Evolutionary conservation across 2,113 vertebrate genomes (phyloP).

Genomic region (Mus musculus): GRCm39 chr14:69612001-69612500

Average conservation of each 20-base stretch:
- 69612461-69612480: too few species aligned
- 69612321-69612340: too few species aligned
- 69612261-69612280: too few species aligned
- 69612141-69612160: not conserved
- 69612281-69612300: too few species aligned
- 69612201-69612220: not conserved
- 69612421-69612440: not conserved
- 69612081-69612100: not conserved
- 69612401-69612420: not conserved
- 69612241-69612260: too few species aligned
- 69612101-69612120: too few species aligned
- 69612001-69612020: not conserved
- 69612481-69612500: not conserved
- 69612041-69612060: not conserved
- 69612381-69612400: not conserved
- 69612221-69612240: not conserved
- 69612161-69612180: not conserved
- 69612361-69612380: too few species aligned
- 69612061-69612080: not conserved
- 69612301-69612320: too few species aligned
- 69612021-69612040: not conserved
- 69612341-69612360: too few species aligned
- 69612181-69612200: not conserved
- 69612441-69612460: not conserved
- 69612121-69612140: not conserved